Evolutionary conservation across 2,797 vertebrate genomes (phyloP), one percentile per base, ranked within the genome.

Genomic region (Halcyon leucocephala): DNA sequence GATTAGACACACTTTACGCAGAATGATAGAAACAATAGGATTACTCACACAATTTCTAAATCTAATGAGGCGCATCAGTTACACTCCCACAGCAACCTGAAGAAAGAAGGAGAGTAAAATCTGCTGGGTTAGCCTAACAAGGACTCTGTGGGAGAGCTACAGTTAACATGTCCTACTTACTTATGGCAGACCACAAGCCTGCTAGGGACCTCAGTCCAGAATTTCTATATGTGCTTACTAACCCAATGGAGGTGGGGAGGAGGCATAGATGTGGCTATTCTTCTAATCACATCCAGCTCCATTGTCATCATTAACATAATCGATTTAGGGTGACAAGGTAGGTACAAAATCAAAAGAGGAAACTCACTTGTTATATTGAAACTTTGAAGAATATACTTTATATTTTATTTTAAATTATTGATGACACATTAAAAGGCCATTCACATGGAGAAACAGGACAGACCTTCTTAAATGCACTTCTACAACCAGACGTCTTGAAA

Each of bases 41-140:
- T 97, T 97, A 96, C 78, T 97, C 91, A 96, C 60, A 89, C 42
- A 31, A 93, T 82, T 95, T 97, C 93, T 72, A 94, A 91, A 93
- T 78, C 57, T 95, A 95, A 97, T 93, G 91, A 96, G 82, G 90
- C 8, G 37, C 93, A 96, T 96, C 93, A 96, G 58, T 97, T 97
- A 91, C 88, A 95, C 89, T 94, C 95, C 91, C 97, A 97, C 84
- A 95, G 71, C 84, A 97, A 93, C 88, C 89, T 81, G 94, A 85
- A 95, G 91, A 93, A 82, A 93, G 93, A 17, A 91, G 41, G 31
- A 92, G 49, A 93, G 67, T 89, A 78, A 88, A 95, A 55, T 85
- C 76, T 81, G 35, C 35, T 85, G 64, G 41, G 44, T 95, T 93
- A 89, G 41, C 85, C 90, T 96, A 88, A 96, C 79, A 86, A 95